Percentiles rank a stretch among this genome's conserved stretches.
These are phyloP conservation scores for Erethizon dorsatum DNA, from an alignment of 2,797 vertebrate species.

Conservation along the genomic window DNA sequence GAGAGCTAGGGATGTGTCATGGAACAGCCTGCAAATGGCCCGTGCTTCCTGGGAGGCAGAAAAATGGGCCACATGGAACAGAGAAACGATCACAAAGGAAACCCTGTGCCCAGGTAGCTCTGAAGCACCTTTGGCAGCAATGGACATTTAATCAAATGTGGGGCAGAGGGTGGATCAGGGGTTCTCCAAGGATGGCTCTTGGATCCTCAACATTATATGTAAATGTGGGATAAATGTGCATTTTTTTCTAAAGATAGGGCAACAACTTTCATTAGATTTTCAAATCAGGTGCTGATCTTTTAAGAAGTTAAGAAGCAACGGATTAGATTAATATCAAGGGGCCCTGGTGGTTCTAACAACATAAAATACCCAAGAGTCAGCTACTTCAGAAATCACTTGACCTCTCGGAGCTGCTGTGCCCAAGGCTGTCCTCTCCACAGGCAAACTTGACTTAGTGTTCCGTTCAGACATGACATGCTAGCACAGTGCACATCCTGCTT, in stretches of 20 bases:
- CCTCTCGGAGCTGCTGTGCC: neutral
- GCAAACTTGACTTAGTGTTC: neutral
- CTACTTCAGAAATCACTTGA: conserved; percentile 29
- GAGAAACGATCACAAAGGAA: neutral
- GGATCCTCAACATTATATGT: neutral
- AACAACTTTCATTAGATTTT: conserved; percentile 20
- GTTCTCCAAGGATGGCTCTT: neutral
- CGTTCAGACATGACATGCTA: conserved; percentile 13
- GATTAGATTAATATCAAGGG: neutral
- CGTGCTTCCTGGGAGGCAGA: neutral
- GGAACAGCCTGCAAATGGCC: neutral
- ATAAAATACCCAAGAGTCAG: neutral
- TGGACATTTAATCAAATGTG: neutral
- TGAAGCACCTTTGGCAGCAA: neutral
- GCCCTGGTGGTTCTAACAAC: neutral
- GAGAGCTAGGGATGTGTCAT: neutral
- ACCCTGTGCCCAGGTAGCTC: neutral
- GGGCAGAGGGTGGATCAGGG: neutral
- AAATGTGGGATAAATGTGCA: neutral
- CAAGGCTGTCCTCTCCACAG: neutral
- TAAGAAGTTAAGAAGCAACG: conserved; percentile 45
- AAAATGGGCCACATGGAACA: neutral
- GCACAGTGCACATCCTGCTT: neutral
- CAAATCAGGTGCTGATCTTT: conserved; percentile 2
- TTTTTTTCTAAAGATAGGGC: conserved; percentile 48